phyloP scores from a whole-genome alignment of 2,113 vertebrate species.

The Typhlomys cinereus region DNA sequence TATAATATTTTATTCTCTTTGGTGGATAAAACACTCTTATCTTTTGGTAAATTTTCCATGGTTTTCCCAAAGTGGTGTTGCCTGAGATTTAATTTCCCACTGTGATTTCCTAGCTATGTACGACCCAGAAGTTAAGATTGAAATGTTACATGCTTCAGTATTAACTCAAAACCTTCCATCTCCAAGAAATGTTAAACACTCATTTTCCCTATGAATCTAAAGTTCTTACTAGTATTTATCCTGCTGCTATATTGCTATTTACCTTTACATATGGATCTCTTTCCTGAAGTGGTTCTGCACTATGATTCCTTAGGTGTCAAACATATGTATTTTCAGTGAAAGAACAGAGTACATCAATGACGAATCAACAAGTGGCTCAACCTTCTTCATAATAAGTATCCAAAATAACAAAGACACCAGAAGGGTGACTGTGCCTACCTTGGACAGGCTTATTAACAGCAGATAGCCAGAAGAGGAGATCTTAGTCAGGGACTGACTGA shows the following conservation, averaged over 20 bases:
- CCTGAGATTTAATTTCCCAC: neutral
- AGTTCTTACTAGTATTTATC: neutral
- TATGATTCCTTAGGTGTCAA: neutral
- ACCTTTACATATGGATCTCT: neutral
- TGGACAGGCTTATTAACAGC: neutral
- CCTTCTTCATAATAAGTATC: neutral
- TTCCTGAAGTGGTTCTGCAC: neutral
- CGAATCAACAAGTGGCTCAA: neutral
- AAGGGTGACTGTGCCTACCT: neutral
- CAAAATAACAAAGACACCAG: neutral
- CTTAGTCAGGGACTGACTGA: neutral
- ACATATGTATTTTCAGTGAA: neutral
- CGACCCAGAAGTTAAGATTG: neutral
- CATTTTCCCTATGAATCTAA: neutral
- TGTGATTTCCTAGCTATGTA: neutral
- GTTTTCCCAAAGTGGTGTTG: neutral
- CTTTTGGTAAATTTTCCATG: conserved; percentile 39
- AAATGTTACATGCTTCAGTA: neutral
- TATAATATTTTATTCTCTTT: neutral
- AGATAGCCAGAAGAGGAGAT: neutral
- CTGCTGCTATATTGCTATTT: neutral
- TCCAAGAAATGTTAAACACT: neutral
- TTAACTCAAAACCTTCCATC: neutral
- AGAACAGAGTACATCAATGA: neutral
- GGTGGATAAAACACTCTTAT: neutral